Evolutionary conservation across 2,888 invertebrate species (phyloP), one percentile per base, ranked within the genome.

Genomic region (Hirtodrosophila trivittata): DNA sequence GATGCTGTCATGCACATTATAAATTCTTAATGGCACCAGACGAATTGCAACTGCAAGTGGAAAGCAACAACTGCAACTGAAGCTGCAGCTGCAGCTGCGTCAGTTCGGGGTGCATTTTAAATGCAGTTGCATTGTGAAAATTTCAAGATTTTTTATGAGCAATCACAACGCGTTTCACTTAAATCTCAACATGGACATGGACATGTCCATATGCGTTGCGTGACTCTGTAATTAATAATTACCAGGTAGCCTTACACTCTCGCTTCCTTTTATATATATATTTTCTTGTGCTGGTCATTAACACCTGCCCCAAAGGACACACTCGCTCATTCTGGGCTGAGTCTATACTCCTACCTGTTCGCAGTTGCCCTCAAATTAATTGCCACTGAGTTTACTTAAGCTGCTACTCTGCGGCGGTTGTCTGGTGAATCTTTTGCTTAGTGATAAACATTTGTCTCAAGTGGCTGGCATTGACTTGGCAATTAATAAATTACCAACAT

Each of bases 401-500:
- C 42, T 37, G 28, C 30, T 35, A 21, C 35, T 28, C 42, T 18
- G 37, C 35, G 6, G 13, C 42, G 8, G 10, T 21, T 47, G 66
- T 38, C 26, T 51, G 42, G 10, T 16, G 5, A 16, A 38, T 25
- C 38, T 43, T 39, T 64, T 60, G 67, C 65, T 58, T 59, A 66
- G 60, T 60, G 62, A 46, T 63, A 56, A 55, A 35, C 65, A 77
- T 37, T 58, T 57, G 33, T 47, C 57, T 42, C 56, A 64, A 66
- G 62, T 69, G 55, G 64, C 64, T 69, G 82, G 55, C 69, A 75
- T 64, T 82, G 80, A 75, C 59, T 64, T 63, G 63, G 64, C 73
- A 83, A 85, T 85, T 86, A 86, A 80, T 80, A 76, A 78, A 80
- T 86, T 83, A 72, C 46, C 50, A 66, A 37, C 66, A 69, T 60